Base-by-base conservation (phyloP, 2,113 vertebrate genomes). In the Barnardius zonarius region DNA sequence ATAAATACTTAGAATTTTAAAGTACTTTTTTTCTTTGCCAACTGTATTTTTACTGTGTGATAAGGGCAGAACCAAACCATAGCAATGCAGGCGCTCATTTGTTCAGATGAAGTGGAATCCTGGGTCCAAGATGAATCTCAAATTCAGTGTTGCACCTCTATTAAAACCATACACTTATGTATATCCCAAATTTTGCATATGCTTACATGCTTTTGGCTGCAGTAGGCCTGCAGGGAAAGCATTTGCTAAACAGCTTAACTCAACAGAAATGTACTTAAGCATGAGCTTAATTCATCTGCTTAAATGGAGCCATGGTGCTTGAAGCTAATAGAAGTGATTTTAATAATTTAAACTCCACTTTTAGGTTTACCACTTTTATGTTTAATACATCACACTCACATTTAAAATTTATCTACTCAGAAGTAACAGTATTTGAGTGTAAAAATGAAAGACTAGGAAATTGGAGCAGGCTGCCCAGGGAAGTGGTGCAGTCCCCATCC, bases 261-360 rank as follows among this genome's bases (percentile, higher is more conserved):
- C 85, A 37, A 49, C 6, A 90, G 95, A 90, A 86, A 96, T 81
- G 61, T 91, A 81, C 95, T 96, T 94, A 92, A 95, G 88, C 62
- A 73, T 77, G 83, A 46, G 59, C 86, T 94, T 87, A 91, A 92
- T 88, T 94, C 70, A 4, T 95, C 92, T 84, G 86, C 91, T 94
- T 86, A 90, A 95, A 92, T 54, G 77, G 49, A 92, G 69, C 77
- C 48, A 9, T 66, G 63, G 74, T 77, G 49, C 84, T 93, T 82
- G 62, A 37, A 94, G 86, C 66, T 86, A 86, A 90, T 70, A 91
- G 64, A 76, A 90, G 82, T 62, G 7, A 69, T 91, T 92, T 82
- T 79, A 95, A 94, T 95, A 96, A 96, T 94, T 93, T 88, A 88
- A 96, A 82, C 70, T 92, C 41, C 44, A 51, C 77, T 92, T 93